Evolutionary conservation across 2,888 invertebrate species (phyloP).

Genomic region (Cyaniris semiargus): DNA sequence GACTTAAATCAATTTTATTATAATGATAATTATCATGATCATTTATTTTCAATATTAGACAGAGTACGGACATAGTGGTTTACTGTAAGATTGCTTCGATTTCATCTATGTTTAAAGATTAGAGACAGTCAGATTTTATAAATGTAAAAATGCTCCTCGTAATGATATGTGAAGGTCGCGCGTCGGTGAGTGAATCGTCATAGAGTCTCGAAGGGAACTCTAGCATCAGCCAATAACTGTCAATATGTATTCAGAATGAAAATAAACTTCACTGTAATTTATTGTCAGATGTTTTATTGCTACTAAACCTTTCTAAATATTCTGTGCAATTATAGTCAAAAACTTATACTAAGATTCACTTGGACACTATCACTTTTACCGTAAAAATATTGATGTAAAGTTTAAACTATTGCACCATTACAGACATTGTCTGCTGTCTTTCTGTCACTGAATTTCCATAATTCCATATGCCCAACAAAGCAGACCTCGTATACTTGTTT

Average conservation of each 20-base stretch:
- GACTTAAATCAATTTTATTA: constrained; percentile 75
- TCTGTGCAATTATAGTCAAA: neutral
- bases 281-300: constrained; percentile 57
- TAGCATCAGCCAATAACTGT: constrained; percentile 60
- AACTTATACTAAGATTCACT: neutral
- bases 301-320: neutral
- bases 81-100: constrained; percentile 77
- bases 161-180: constrained; percentile 59
- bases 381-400: too few relatives aligned
- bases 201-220: constrained; percentile 67
- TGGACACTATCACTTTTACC: too few relatives aligned
- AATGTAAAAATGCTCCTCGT: constrained; percentile 59
- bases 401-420: too few relatives aligned
- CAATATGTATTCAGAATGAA: constrained; percentile 78
- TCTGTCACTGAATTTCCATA: too few relatives aligned
- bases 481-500: too few relatives aligned
- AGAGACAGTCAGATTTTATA: constrained; percentile 69
- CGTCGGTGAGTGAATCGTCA: constrained; percentile 73
- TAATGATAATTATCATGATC: constrained; percentile 70
- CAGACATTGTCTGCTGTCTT: too few relatives aligned
- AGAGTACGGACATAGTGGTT: constrained; percentile 75
- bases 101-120: constrained; percentile 73
- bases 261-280: constrained; percentile 81
- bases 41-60: constrained; percentile 76
- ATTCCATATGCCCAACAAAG: too few relatives aligned